Base-by-base conservation (phyloP, 2,888 invertebrate species). In the Xanthia icteritia region DNA sequence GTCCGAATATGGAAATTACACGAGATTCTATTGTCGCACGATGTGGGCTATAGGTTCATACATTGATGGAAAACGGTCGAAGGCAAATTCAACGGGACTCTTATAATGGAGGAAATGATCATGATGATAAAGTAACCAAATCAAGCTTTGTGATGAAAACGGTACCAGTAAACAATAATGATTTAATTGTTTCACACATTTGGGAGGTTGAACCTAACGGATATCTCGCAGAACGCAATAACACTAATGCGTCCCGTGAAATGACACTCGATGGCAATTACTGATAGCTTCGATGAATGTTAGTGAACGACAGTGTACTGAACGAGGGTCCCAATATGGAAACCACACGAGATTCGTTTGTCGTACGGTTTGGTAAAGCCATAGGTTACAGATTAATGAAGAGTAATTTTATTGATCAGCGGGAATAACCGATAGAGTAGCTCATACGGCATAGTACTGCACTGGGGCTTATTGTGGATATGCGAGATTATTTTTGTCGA, bases 161-260 rank as follows among this genome's bases (percentile, higher is more conserved):
- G 31, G 31, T 2, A 31, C 31, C 1, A 31, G 31, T 31, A 31
- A 31, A 31, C 31, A 1, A 31, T 31, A 2, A 31, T 31, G 31
- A 31, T 2, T 31, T 31, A 31, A 31, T 31, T 31, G 31, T 31
- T 89, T 90, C 89, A 87, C 89, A 90, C 88, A 90, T 90, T 91
- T 86, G 85, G 86, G 76, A 93, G 94, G 94, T 94, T 92, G 83
- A 86, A 87, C 31, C 31, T 31, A 31, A 31, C 91, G 89, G 94
- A 95, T 95, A 94, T 89, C 83, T 81, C 73, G 82, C 1, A 86
- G 90, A 90, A 90, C 90, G 94, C 93, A 94, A 93, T 95, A 95
- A 96, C 95, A 93, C 93, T 94, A 95, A 96, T 95, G 95, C 95
- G 95, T 94, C 91, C 95, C 94, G 95, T 95, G 95, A 96, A 96